Evolutionary conservation across 2,797 vertebrate species (phyloP), one percentile per base, ranked within the genome.

Genomic region (Oophaga sylvatica): DNA sequence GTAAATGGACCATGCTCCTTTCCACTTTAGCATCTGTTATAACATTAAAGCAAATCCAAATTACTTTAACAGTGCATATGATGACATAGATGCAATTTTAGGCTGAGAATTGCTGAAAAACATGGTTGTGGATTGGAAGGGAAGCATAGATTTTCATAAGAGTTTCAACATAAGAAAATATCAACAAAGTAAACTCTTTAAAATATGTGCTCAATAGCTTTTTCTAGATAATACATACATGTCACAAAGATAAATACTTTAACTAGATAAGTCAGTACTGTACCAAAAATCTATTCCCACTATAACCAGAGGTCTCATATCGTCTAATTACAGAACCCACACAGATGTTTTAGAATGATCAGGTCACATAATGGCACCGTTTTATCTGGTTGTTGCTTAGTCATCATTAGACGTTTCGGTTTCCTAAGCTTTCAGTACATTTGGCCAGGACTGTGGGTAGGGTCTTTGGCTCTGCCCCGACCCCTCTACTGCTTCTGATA

Each of bases 1-100:
- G 53, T 45, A 85, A 80, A 85, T 35, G 29, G 56, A 59, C 63
- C 82, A 73, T 84, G 77, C 22, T 80, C 77, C 84, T 75, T 76
- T 84, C 57, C 35, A 71, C 87, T 75, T 88, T 79, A 80, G 79
- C 87, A 88, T 84, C 87, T 88, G 87, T 57, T 84, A 88, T 75
- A 75, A 76, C 71, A 71, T 65, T 80, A 88, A 71, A 73, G 19
- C 76, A 84, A 67, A 81, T 41, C 29, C 67, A 77, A 84, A 85
- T 84, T 45, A 81, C 57, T 76, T 80, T 73, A 85, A 80, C 83
- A 88, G 67, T 81, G 57, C n/a, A 81, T n/a, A 65, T 57, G 62
- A 65, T 85, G 65, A 88, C 45, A 87, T 67, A 88, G 57, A 80
- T 56, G 22, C 77, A 57, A 76, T 7, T 9, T 67, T 20, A 56